A percentile compares a stretch with the other conserved stretches of the same genome.
phyloP scores from a whole-genome alignment of 1,140 invertebrate genomes.

The Diploscapter pachys region DNA sequence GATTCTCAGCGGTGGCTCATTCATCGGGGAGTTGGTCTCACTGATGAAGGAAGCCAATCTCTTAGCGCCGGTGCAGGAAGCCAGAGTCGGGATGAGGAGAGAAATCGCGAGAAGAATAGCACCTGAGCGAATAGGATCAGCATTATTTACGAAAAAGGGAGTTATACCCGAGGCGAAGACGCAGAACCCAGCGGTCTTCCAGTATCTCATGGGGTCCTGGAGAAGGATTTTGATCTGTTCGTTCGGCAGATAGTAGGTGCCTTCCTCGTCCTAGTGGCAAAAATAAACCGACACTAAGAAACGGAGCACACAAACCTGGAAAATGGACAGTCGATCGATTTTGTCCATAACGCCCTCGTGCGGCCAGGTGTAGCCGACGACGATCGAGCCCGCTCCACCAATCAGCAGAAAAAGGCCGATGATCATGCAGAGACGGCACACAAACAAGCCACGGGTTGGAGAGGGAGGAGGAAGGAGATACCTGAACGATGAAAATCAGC shows the following conservation, averaged over 20 bases:
- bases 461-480: slow-evolving; percentile 53
- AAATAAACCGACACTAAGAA: background rate
- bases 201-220: slow-evolving; percentile 52
- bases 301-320: background rate
- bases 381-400: slow-evolving; percentile 47
- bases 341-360: slow-evolving; percentile 43
- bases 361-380: slow-evolving; percentile 54
- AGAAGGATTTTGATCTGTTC: slow-evolving; percentile 52
- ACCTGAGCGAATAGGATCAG: slow-evolving; percentile 16
- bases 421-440: slow-evolving; percentile 52
- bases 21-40: slow-evolving; percentile 56
- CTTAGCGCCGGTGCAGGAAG: slow-evolving; percentile 44
- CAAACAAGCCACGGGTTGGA: slow-evolving; percentile 43
- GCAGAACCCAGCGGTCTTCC: slow-evolving; percentile 54
- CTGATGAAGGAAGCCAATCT: slow-evolving; percentile 47
- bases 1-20: slow-evolving; percentile 51
- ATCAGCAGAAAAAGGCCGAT: slow-evolving; percentile 46
- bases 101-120: slow-evolving; percentile 51
- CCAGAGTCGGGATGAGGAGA: slow-evolving; percentile 52
- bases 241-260: slow-evolving; percentile 54
- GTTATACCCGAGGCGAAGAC: slow-evolving; percentile 42
- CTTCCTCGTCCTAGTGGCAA: slow-evolving; percentile 47
- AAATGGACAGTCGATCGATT: slow-evolving; percentile 34
- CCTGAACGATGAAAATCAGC: slow-evolving; percentile 29
- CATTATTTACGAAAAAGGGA: too few species aligned